Base-by-base conservation (phyloP, 2,888 invertebrate species). In the Dicranocentrus wangi region DNA sequence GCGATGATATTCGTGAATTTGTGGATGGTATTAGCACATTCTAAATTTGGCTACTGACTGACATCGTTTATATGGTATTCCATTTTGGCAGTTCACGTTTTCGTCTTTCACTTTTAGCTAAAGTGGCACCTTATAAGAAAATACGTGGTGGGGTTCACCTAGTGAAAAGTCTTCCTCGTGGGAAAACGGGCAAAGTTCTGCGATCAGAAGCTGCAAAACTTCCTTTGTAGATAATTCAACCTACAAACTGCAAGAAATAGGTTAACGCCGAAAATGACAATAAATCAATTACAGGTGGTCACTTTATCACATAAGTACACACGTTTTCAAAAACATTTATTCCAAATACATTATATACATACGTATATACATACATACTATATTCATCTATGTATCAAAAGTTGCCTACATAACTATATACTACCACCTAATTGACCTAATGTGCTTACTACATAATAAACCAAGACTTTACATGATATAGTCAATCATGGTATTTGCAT, bases 141-240 rank as follows among this genome's bases (percentile, higher is more conserved):
- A 58, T 86, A 1, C 81, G 86, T 3, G 86, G 86, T 15, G 86
- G 86, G 61, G 75, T 84, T n/a, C 83, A 71, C 51, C 61, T 85
- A 47, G 86, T 86, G 1, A 58, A 82, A 0, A 61, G 63, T 28
- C 73, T 87, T 8, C 86, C 86, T 8, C 65, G 84, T 47, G 86
- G 86, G 27, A 87, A 85, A 78, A 86, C 86, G 0, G 86, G 86
- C 28, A 86, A 86, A 71, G 83, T 86, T 2, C 61, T 85, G 17
- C 55, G 86, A 32, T 78, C 82, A 1, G 78, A 82, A 60, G 86
- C 84, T 23, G 85, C 84, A 3, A 72, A 80, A 25, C 43, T 84
- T 21, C 47, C 32, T 8, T 10, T 81, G 19, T 72, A 55, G 42
- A 19, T 28, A n/a, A 19, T 21, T 32, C n/a, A n/a, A n/a, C n/a